Evolutionary conservation across 2,113 vertebrate genomes (phyloP).

Genomic region (Clinocottus analis): DNA sequence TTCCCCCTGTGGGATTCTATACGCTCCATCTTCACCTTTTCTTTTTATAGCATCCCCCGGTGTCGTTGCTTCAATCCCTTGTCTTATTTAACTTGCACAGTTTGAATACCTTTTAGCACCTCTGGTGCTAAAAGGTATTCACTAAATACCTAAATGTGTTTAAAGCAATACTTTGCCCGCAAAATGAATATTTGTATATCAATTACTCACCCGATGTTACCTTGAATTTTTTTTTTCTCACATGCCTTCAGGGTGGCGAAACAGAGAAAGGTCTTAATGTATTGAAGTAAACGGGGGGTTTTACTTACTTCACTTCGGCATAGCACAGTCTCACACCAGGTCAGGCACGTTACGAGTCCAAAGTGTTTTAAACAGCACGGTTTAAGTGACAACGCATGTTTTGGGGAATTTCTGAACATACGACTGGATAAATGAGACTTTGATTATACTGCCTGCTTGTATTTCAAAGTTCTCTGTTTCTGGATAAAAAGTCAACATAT

Average conservation of each 20-base stretch:
- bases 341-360: too few relatives aligned
- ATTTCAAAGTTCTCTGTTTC: background rate
- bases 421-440: too few relatives aligned
- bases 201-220: background rate
- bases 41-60: constrained; percentile 33
- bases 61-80: constrained; percentile 28
- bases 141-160: constrained; percentile 25
- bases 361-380: too few relatives aligned
- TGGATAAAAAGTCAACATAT: background rate
- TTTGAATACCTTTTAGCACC: constrained; percentile 27
- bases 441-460: background rate
- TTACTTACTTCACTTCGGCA: background rate
- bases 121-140: too few relatives aligned
- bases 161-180: background rate
- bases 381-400: background rate
- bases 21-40: constrained; percentile 35
- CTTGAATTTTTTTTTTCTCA: background rate
- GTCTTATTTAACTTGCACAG: constrained; percentile 23
- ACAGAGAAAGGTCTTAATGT: background rate
- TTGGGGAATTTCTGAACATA: background rate
- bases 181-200: background rate
- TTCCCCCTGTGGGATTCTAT: constrained; percentile 51
- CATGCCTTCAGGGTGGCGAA: background rate
- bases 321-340: background rate
- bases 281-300: background rate